Evolutionary conservation across 2,797 vertebrate genomes (phyloP).

Genomic region (Nasua narica): DNA sequence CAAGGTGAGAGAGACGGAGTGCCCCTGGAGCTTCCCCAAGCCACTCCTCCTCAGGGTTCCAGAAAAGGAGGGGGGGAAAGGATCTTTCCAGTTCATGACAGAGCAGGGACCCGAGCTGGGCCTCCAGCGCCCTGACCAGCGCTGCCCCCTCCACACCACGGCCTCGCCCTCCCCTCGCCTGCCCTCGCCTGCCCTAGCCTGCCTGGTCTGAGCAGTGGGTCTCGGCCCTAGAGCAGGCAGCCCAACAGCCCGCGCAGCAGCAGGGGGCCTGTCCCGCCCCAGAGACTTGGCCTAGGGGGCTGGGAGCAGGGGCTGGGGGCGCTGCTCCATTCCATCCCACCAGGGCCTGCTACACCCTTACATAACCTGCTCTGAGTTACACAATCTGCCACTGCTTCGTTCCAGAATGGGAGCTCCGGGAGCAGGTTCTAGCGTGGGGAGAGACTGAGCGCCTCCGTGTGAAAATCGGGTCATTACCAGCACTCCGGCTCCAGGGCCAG

Average conservation of each 20-base stretch:
- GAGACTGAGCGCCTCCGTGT: background rate
- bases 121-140: background rate
- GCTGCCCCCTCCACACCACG: fast-evolving
- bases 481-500: background rate
- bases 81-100: background rate
- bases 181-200: background rate
- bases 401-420: background rate
- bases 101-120: background rate
- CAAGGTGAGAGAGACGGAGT: background rate
- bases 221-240: background rate
- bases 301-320: background rate
- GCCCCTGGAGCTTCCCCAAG: background rate
- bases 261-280: background rate
- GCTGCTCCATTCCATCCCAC: background rate
- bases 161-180: background rate
- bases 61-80: background rate
- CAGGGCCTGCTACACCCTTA: constrained; percentile 43
- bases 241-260: background rate
- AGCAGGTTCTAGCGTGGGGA: constrained; percentile 16
- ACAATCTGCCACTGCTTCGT: constrained; percentile 52
- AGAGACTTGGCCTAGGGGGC: background rate
- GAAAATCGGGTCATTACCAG: background rate
- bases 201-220: fast-evolving
- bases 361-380: constrained; percentile 50
- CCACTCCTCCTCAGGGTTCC: background rate